These are phyloP conservation scores for Halichoerus grypus DNA, from an alignment of 2,113 vertebrate genomes.

Conservation along the genomic window DNA sequence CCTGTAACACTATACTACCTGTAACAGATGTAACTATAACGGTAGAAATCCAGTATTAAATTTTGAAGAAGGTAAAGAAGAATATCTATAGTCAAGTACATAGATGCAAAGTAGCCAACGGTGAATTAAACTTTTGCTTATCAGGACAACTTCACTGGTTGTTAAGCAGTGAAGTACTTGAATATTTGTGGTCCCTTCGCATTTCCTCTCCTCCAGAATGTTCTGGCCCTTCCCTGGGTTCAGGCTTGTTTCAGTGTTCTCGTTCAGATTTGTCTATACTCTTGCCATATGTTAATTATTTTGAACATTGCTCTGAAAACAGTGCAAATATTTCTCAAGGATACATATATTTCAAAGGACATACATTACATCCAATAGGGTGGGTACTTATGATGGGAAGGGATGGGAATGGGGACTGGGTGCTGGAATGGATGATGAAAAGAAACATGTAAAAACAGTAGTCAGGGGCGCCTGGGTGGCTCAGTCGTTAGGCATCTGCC, in stretches of 20 bases:
- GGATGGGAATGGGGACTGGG: not conserved
- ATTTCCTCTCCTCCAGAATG: not conserved
- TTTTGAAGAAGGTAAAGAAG: not conserved
- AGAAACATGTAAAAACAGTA: not conserved
- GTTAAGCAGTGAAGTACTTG: not conserved
- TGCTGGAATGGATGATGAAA: not conserved
- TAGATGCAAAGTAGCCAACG: not conserved
- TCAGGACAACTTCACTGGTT: not conserved
- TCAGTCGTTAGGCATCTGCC: too few species aligned
- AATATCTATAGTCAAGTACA: not conserved
- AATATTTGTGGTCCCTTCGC: not conserved
- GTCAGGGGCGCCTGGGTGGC: too few species aligned
- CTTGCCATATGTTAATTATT: not conserved
- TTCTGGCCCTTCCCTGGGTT: not conserved
- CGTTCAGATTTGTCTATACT: not conserved
- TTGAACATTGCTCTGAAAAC: not conserved
- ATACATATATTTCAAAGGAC: not conserved
- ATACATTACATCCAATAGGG: not conserved
- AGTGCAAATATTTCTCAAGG: not conserved
- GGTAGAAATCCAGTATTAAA: not conserved
- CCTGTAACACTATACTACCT: not conserved
- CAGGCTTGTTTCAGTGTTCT: not conserved
- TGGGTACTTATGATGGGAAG: not conserved
- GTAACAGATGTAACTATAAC: not conserved
- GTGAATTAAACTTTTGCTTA: not conserved